Base-by-base conservation (phyloP, 2,113 vertebrate species). In the Crotalus helleri region DNA sequence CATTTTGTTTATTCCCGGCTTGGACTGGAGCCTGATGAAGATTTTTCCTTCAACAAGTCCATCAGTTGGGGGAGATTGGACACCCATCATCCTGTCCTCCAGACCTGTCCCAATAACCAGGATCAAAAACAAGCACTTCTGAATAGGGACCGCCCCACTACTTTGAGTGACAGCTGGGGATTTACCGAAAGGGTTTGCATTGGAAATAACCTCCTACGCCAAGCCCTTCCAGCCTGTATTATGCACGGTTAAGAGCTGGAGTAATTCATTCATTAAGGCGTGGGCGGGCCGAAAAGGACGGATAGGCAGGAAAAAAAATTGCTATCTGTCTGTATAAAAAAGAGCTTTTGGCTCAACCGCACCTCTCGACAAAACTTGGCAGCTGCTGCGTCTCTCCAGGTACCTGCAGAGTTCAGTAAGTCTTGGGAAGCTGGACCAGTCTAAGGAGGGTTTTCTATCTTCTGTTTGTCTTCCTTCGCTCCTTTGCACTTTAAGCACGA, bases 241-340 rank as follows among this genome's bases (percentile, higher is more conserved):
- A 44, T 3, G 74, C 92, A 64, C 12, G 29, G 74, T 12, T 17
- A 23, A 39, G 12, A 86, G 19, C 46, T 12, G 17, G 7, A 11
- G 3, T 44, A 90, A 54, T 86, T 58, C n/a, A 29, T 21, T 61
- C 64, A 93, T 54, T 12, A 29, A 61, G 39, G 55, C 11, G 46
- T 49, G 23, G 92, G 74, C 0, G 55, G 88, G 51, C 57, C 15
- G 1, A 15, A 89, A 26, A 61, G 4, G 13, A 55, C 2, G 46
- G 85, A 87, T 13, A 4, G 2, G 3, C 46, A 12, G 29, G 5
- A 19, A 5, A 5, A 26, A 51, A 54, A 51, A 85, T 90, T 85
- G 54, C 74, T 59, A 61, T 13, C 5, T n/a, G 44, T 12, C 39
- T 5, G 21, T 86, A 93, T 93, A 93, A 93, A 93, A 93, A 51